Evolutionary conservation across 2,888 invertebrate species (phyloP), one percentile per base, ranked within the genome.

Genomic region (Corbicula japonica): DNA sequence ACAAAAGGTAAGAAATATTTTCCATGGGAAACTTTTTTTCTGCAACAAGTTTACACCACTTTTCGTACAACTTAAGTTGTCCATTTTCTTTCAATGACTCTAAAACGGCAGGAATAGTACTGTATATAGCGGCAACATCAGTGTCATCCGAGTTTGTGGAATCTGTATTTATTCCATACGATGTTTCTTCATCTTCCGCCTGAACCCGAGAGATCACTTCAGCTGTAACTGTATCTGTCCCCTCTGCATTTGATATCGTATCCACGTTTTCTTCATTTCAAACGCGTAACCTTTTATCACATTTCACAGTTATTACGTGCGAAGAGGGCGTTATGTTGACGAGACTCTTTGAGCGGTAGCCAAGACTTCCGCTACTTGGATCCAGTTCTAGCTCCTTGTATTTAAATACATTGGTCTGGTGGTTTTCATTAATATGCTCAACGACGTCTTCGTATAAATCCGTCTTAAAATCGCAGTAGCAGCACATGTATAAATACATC

Each of bases 1-100:
- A 61, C 15, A 61, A 41, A 3, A 44, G 26, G 44, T 15, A 60
- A n/a, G 41, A 61, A 10, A 61, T 61, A 28, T 61, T 61, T 34
- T 60, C 41, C n/a, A 23, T 18, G 15, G 61, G 61, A 21, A 61
- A 41, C 26, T n/a, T n/a, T n/a, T 46, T 21, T 21, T 46, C 6
- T n/a, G 46, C 46, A n/a, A 21, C 21, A 3, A 46, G 21, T n/a
- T 46, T 46, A 46, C 21, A 46, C 58, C 15, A 58, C 35, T 58
- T 10, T 58, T 35, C 35, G 58, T 35, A 58, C 34, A n/a, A 58
- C 15, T 35, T 18, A 12, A 58, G 23, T 15, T 58, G 58, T n/a
- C 58, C 58, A 34, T 23, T 10, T 58, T 58, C 58, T 38, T 21
- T 32, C 2, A 50, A 15, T 23, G 6, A 26, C 4, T 50, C 50